Conservation (phyloP, 2,113 vertebrate species). For the Hipposideros armiger region DNA sequence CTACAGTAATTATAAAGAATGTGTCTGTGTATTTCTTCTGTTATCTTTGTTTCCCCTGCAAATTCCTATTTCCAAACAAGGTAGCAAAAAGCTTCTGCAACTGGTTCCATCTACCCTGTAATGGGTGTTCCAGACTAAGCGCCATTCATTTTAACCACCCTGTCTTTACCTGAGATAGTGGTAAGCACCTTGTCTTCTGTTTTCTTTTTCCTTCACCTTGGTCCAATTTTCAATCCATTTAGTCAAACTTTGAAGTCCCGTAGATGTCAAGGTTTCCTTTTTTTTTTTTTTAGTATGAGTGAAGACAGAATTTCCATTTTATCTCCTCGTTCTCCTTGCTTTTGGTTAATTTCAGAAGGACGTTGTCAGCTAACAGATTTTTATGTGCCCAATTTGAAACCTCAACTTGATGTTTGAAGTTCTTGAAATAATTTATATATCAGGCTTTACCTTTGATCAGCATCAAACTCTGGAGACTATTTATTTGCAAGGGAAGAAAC, state of each 20-base stretch:
- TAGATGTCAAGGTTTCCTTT: neutral
- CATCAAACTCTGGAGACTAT: neutral
- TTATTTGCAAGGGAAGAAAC: neutral
- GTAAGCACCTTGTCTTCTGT: neutral
- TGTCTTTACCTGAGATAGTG: neutral
- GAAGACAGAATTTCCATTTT: neutral
- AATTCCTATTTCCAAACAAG: neutral
- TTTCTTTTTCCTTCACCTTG: neutral
- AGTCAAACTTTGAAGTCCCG: neutral
- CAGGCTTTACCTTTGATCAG: neutral
- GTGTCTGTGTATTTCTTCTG: neutral
- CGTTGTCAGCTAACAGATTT: neutral
- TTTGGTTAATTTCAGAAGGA: constrained; percentile 36
- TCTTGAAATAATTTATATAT: neutral
- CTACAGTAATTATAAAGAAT: neutral
- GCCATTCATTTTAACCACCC: neutral
- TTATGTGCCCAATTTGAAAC: neutral
- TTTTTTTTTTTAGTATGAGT: neutral
- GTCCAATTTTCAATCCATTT: neutral
- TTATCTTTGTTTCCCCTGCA: neutral
- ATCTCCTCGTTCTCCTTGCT: neutral
- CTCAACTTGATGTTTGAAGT: neutral
- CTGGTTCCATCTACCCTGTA: neutral
- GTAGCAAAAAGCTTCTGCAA: neutral
- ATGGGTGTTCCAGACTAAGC: neutral